Percentiles rank a stretch among this genome's conserved stretches.
phyloP scores from a whole-genome alignment of 1,140 invertebrate genomes.

The Lepidurus arcticus region DNA sequence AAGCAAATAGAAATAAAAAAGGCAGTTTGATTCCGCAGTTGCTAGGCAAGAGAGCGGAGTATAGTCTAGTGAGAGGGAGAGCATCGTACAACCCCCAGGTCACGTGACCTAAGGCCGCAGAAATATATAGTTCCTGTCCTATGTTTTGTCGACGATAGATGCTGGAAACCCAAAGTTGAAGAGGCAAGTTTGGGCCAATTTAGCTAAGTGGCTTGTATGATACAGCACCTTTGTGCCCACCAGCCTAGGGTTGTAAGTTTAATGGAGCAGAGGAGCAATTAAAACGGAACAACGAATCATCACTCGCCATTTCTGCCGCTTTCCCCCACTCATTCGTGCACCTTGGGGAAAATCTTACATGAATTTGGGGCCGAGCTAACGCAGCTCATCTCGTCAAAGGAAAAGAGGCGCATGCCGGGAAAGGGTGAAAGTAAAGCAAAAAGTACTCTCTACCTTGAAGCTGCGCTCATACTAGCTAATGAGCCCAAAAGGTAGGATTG shows the following conservation, averaged over 20 bases:
- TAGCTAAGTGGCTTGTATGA: background rate
- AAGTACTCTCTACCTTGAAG: background rate
- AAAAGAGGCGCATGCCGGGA: background rate
- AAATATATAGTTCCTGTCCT: background rate
- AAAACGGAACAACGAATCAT: too few relatives aligned
- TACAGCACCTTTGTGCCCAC: background rate
- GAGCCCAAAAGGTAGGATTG: conserved; percentile 1
- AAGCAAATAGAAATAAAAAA: conserved; percentile 1
- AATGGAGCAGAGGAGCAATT: too few relatives aligned
- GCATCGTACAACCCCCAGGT: background rate
- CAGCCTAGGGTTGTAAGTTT: background rate
- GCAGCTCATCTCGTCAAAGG: background rate
- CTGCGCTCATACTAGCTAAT: conserved; percentile 12
- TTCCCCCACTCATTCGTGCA: too few relatives aligned
- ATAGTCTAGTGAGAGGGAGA: background rate
- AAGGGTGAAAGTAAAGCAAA: conserved; percentile 4
- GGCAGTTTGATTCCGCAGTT: background rate
- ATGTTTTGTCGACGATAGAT: background rate
- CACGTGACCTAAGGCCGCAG: background rate
- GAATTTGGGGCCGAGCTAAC: background rate
- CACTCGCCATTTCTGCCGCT: too few relatives aligned
- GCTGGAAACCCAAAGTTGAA: background rate
- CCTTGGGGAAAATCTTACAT: background rate
- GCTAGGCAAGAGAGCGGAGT: background rate
- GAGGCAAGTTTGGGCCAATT: background rate